A percentile compares a stretch with the other conserved stretches of the same genome.
phyloP scores from a whole-genome alignment of 2,113 vertebrate genomes.

The Pseudolaguvia tuberculata region DNA sequence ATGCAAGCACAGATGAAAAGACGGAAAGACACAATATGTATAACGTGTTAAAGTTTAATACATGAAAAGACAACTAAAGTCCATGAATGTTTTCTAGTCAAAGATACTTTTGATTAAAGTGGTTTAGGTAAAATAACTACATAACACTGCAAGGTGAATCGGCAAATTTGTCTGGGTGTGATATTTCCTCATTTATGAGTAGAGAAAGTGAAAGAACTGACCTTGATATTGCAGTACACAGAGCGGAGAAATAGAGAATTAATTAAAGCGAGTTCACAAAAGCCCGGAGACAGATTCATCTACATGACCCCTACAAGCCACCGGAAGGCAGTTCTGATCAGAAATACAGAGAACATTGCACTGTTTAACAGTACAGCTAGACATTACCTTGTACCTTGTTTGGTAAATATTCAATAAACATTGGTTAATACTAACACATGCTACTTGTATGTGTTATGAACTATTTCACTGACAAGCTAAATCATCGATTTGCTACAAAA shows the following conservation, averaged over 20 bases:
- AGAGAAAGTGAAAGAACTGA: neutral
- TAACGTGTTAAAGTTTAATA: neutral
- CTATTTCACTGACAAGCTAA: no score
- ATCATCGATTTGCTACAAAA: no score
- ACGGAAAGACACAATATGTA: neutral
- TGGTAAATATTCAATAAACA: neutral
- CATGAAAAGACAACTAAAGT: neutral
- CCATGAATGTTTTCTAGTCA: neutral
- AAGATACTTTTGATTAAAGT: neutral
- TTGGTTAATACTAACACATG: no score
- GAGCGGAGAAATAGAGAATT: neutral
- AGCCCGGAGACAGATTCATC: slow-evolving; percentile 14
- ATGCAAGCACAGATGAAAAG: neutral
- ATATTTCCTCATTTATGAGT: neutral
- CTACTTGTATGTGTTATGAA: no score
- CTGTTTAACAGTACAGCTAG: no score
- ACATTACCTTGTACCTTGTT: neutral
- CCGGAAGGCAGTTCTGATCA: neutral
- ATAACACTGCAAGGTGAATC: neutral
- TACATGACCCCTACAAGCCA: neutral
- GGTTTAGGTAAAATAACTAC: neutral
- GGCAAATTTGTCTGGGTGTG: neutral
- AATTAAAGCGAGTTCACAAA: slow-evolving; percentile 13
- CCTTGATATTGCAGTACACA: slow-evolving; percentile 16
- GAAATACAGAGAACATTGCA: no score